Evolutionary conservation across 2,113 vertebrate species (phyloP), one percentile per base, ranked within the genome.

Genomic region (Galemys pyrenaicus): DNA sequence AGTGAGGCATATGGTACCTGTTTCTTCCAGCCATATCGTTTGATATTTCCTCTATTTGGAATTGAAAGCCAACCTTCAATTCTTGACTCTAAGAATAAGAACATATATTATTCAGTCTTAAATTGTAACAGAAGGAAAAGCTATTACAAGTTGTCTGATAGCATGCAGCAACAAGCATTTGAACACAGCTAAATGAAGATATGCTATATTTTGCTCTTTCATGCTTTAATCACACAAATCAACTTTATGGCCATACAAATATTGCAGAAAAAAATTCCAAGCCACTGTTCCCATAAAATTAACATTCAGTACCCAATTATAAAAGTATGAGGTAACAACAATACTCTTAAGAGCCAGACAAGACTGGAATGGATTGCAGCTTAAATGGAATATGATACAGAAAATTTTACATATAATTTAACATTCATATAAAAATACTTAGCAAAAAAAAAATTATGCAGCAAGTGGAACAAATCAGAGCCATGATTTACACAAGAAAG

Each of bases 11-110:
- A 91, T 10, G 16, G 56, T 98, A 99, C 99, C 99, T 99, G 99
- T 97, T 99, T 99, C 97, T 99, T 99, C 99, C 99, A 99, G 94
- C 99, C 99, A 44, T 99, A 99, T 95, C 99, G 98, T 97, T 99
- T 99, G 97, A 99, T 99, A 97, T 99, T 99, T 96, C 99, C 98
- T 96, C 99, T 99, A 97, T 99, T 99, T 94, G 99, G 99, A 98
- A 99, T 98, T 37, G 99, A 99, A 96, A 99, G 98, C 99, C 99
- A 99, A 74, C 99, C 99, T 98, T 99, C 99, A 98, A 99, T 98
- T 98, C 99, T 99, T 97, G 99, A 99, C 96, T 99, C 99, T 99
- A 74, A 97, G 64, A 62, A 46, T 81, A 96, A 90, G 90, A 84
- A 96, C 56, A 44, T 13, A 93, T 24, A 90, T 77, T 81, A 92